phyloP scores from a whole-genome alignment of 2,113 vertebrate species.

The Phycodurus eques region DNA sequence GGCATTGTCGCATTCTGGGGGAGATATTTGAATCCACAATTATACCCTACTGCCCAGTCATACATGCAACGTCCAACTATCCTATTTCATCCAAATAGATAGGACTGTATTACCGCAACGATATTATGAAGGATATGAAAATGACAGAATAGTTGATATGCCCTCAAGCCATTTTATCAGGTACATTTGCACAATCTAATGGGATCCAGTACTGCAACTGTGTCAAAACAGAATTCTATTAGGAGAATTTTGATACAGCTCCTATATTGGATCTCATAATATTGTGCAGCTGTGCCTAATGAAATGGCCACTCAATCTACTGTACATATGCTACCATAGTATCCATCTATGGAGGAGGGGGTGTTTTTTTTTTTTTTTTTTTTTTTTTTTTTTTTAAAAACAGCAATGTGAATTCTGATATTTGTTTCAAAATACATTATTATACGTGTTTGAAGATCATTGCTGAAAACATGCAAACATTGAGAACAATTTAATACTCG shows the following conservation, averaged over 20 bases:
- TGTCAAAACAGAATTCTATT: neutral
- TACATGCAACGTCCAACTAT: neutral
- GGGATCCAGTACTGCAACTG: neutral
- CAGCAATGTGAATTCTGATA: neutral
- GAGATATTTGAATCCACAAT: neutral
- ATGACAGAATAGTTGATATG: neutral
- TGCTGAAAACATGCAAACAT: neutral
- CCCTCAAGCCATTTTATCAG: neutral
- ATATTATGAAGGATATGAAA: neutral
- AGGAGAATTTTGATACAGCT: neutral
- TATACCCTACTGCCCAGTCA: neutral
- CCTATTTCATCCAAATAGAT: neutral
- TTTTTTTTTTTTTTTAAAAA: neutral
- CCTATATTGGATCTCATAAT: neutral
- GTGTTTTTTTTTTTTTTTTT: neutral
- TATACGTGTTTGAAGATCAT: neutral
- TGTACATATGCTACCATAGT: neutral
- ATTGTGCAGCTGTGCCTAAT: neutral
- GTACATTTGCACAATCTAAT: conserved; percentile 5
- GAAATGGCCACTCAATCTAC: neutral
- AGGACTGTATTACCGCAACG: neutral
- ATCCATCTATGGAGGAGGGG: no score
- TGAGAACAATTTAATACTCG: neutral
- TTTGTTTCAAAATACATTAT: no score
- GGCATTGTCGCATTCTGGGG: neutral